A percentile compares a stretch with the other conserved stretches of the same genome.
Evolutionary conservation across 2,797 vertebrate species (phyloP).

Genomic region (Eurystomus glaucurus): DNA sequence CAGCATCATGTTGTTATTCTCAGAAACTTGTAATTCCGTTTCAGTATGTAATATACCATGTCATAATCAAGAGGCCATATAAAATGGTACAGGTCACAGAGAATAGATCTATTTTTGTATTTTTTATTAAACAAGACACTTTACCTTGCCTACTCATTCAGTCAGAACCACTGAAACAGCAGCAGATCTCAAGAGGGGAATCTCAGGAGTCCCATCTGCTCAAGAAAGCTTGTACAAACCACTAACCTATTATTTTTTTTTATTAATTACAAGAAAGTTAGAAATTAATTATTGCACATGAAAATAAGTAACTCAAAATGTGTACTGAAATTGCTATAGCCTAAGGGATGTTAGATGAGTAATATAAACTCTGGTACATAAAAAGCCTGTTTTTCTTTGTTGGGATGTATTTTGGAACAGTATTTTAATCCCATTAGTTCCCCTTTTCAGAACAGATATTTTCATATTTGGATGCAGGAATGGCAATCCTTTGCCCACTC

Average conservation of each 20-base stretch:
- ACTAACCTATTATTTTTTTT: background rate
- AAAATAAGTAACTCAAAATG: slow-evolving; percentile 14
- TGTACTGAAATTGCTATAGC: background rate
- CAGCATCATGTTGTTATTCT: background rate
- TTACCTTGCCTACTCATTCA: background rate
- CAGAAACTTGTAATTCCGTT: background rate
- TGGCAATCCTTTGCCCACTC: background rate
- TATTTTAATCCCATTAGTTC: background rate
- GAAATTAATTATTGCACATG: background rate
- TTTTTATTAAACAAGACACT: slow-evolving; percentile 26
- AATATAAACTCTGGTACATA: background rate
- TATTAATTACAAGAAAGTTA: background rate
- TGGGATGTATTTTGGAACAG: background rate
- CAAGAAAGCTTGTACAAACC: slow-evolving; percentile 6
- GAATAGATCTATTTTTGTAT: background rate
- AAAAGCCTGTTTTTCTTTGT: background rate
- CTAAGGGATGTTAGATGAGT: background rate
- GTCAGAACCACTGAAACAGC: slow-evolving; percentile 26
- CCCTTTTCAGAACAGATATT: background rate
- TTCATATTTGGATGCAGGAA: background rate
- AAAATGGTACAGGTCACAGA: background rate
- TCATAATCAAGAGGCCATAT: background rate
- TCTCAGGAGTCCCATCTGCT: slow-evolving; percentile 49
- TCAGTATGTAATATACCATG: background rate
- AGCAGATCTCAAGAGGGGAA: background rate